These are phyloP conservation scores for Heterodera filipjevi DNA, from an alignment of 2,888 invertebrate species.

Conservation along the genomic window DNA sequence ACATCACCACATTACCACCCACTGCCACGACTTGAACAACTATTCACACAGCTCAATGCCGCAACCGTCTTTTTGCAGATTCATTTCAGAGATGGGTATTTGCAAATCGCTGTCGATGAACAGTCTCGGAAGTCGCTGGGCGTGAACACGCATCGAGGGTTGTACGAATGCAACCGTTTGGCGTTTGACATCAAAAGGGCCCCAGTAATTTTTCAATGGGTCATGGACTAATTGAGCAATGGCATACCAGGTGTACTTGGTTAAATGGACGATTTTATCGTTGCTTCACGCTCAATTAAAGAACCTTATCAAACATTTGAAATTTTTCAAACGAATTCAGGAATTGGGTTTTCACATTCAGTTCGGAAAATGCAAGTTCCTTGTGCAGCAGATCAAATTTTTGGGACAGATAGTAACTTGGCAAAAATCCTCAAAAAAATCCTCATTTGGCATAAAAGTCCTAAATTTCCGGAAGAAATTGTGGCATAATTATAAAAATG, in stretches of 20 bases:
- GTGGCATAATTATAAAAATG: too few species aligned
- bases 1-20: slow-evolving; percentile 48
- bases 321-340: slow-evolving; percentile 3
- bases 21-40: slow-evolving; percentile 46
- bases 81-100: slow-evolving; percentile 48
- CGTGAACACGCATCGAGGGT: slow-evolving; percentile 50
- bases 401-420: slow-evolving; percentile 41
- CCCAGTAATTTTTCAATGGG: slow-evolving; percentile 48
- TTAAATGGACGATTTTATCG: slow-evolving; percentile 45
- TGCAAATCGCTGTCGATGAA: slow-evolving; percentile 42
- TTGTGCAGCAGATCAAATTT: not conserved
- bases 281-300: slow-evolving; percentile 26
- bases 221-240: slow-evolving; percentile 44
- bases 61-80: slow-evolving; percentile 42
- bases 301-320: slow-evolving; percentile 58
- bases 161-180: slow-evolving; percentile 46
- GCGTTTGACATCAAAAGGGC: slow-evolving; percentile 51
- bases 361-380: slow-evolving; percentile 11
- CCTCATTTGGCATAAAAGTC: too few species aligned
- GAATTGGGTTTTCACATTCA: not conserved
- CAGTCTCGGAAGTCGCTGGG: slow-evolving; percentile 35
- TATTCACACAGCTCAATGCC: slow-evolving; percentile 44
- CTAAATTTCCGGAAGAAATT: too few species aligned
- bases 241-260: slow-evolving; percentile 37
- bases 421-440: too few species aligned